Conservation (phyloP, 2,797 vertebrate genomes). For the Cynodonichthys magdalenae region DNA sequence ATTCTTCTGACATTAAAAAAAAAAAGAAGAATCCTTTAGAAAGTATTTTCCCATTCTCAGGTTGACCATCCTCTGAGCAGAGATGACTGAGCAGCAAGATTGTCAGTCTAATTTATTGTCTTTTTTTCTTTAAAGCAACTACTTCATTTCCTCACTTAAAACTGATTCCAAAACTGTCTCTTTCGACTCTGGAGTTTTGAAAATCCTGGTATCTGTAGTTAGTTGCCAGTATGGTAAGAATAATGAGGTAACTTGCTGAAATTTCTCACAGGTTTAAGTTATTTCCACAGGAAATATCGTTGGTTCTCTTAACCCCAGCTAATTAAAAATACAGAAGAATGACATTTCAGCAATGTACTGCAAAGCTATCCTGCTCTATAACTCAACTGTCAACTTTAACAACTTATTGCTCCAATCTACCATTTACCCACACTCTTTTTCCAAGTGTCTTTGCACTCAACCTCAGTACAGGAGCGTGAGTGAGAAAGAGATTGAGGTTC, state of each 20-base stretch:
- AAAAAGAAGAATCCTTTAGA: too few relatives aligned
- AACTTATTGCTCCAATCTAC: conserved; percentile 20
- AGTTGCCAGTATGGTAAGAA: conserved; percentile 86
- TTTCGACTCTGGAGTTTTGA: conserved; percentile 44
- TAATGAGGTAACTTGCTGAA: conserved; percentile 96
- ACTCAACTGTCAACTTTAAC: conserved; percentile 21
- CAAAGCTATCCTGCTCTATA: conserved; percentile 46
- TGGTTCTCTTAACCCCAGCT: conserved; percentile 81
- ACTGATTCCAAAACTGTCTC: conserved; percentile 22
- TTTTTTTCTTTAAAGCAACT: conserved; percentile 65
- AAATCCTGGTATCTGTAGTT: conserved; percentile 53
- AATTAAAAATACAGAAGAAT: conserved; percentile 83
- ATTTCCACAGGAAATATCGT: conserved; percentile 99
- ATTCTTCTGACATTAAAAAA: not conserved
- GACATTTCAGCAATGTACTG: conserved; percentile 47
- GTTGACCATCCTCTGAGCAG: conserved; percentile 42
- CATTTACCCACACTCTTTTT: conserved; percentile 54
- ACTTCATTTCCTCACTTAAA: conserved; percentile 64
- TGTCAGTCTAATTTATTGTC: conserved; percentile 37
- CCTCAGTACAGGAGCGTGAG: conserved; percentile 50
- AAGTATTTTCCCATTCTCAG: too few relatives aligned
- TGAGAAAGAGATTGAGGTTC: conserved; percentile 63
- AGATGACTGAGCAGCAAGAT: conserved; percentile 43
- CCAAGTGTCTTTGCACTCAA: conserved; percentile 54
- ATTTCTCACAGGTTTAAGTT: conserved; percentile 93